A percentile compares a stretch with the other conserved stretches of the same genome.
phyloP scores from a whole-genome alignment of 2,888 invertebrate species.

The Himalopsyche kuldschensis region DNA sequence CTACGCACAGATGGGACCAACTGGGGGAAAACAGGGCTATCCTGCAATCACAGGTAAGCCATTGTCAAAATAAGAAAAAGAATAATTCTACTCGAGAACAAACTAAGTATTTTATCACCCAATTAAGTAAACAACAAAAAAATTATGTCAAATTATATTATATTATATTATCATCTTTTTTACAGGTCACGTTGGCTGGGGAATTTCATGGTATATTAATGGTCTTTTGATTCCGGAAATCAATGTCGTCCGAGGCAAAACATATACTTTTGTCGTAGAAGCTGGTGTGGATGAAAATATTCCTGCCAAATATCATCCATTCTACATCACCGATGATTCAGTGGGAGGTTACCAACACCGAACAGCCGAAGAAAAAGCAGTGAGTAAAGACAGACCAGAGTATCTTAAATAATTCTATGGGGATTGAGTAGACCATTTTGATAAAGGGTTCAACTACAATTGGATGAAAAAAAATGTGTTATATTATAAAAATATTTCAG shows the following conservation, averaged over 20 bases:
- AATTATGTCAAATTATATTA: too few species aligned
- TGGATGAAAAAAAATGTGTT: too few species aligned
- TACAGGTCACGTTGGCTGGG: slow-evolving; percentile 90
- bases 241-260: slow-evolving; percentile 82
- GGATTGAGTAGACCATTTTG: too few species aligned
- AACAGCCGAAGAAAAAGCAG: slow-evolving; percentile 77
- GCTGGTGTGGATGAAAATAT: slow-evolving; percentile 78
- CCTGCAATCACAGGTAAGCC: slow-evolving; percentile 79
- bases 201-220: slow-evolving; percentile 93
- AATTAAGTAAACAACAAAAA: too few species aligned
- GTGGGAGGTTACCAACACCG: slow-evolving; percentile 89
- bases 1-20: slow-evolving; percentile 92
- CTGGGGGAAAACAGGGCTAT: slow-evolving; percentile 88
- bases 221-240: slow-evolving; percentile 90
- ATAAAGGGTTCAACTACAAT: too few species aligned
- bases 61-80: not conserved
- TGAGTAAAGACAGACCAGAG: slow-evolving; percentile 49
- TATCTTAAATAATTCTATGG: too few species aligned
- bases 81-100: too few species aligned
- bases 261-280: slow-evolving; percentile 86
- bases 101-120: too few species aligned
- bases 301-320: slow-evolving; percentile 87
- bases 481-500: too few species aligned
- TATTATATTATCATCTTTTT: slow-evolving; percentile 14
- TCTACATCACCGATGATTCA: slow-evolving; percentile 90